Base-by-base conservation (phyloP, 2,113 vertebrate species). In the Spizaetus ornatus region DNA sequence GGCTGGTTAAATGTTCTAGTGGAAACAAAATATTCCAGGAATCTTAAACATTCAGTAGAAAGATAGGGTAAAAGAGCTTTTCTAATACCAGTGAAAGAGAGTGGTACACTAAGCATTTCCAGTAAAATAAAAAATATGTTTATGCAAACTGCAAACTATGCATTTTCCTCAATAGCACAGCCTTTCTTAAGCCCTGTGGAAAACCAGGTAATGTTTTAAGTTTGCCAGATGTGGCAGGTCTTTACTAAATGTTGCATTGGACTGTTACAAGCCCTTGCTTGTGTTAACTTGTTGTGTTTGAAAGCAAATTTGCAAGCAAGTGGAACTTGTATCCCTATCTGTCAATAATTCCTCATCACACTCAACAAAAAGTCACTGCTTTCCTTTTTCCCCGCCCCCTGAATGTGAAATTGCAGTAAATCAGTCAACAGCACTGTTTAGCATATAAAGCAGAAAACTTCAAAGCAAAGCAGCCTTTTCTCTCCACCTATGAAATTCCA, bases 1-100 rank as follows among this genome's bases (percentile, higher is more conserved):
- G 63, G 45, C 13, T 72, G 90, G 62, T 82, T 82, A 91, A 93
- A 96, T 62, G 72, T 85, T 94, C 95, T 42, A 93, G 58, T 82
- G 95, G 89, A 94, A 79, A 82, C 53, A 69, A 97, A 97, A 76
- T 87, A 98, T 97, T 95, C 95, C 97, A 96, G 90, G 97, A 97
- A 97, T 98, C 86, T 83, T 43, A 96, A 96, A 88, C 87, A 94
- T 92, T 84, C 87, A 25, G 31, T 38, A 59, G 88, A 67, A 94
- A 88, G 90, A 90, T 34, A 47, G 92, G 61, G 73, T 43, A 20
- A 94, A 93, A 69, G 73, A 74, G 67, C 31, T 71, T 74, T 82
- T 31, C 61, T 48, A 67, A 26, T 40, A 15, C 74, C 61, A 34
- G 11, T 1, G 56, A 45, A 48, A 62, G 40, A 66, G 59, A 5